Evolutionary conservation across 2,113 vertebrate genomes (phyloP), one percentile per base, ranked within the genome.

Genomic region (Hippocampus guttulatus): DNA sequence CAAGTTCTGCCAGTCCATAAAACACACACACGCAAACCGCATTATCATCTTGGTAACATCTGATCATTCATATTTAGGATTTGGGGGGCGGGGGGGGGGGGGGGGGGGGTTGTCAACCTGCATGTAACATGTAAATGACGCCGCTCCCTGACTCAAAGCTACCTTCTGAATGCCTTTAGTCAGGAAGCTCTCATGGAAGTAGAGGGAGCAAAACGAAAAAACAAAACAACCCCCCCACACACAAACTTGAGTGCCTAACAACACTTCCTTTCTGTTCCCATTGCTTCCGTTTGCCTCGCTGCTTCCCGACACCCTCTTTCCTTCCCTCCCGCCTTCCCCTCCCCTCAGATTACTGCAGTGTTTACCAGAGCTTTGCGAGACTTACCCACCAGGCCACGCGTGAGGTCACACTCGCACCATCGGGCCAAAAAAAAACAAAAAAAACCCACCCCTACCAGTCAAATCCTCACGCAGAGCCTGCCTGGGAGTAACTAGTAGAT

Each of bases 331-430:
- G 1, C 47, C 38, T 63, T 18, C 51, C 10, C 47, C 20, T 30
- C 76, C 70, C 68, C 79, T 76, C 81, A 85, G 88, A 89, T 90
- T 91, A 89, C 85, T 82, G 87, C 87, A 75, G 84, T 87, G 86
- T 88, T 89, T 88, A 89, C 77, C 74, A 76, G 76, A 87, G 88
- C 87, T 91, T 88, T 89, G 75, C 78, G 73, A 87, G 85, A 86
- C 86, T 89, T 87, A 89, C 80, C 84, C 81, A 85, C 81, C 70
- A 81, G 84, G 82, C 82, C 78, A 83, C 66, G 78, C 82, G 78
- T 87, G 83, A 85, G 85, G 78, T 88, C 88, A 87, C 73, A 79
- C 77, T 81, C 63, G 67, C 82, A 74, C 84, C 70, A 68, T 74
- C 58, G 54, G 74, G 78, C 68, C 79, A 77, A 87, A 85, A 80